phyloP scores from a whole-genome alignment of 2,888 invertebrate species.

The Anarsia innoxiella region DNA sequence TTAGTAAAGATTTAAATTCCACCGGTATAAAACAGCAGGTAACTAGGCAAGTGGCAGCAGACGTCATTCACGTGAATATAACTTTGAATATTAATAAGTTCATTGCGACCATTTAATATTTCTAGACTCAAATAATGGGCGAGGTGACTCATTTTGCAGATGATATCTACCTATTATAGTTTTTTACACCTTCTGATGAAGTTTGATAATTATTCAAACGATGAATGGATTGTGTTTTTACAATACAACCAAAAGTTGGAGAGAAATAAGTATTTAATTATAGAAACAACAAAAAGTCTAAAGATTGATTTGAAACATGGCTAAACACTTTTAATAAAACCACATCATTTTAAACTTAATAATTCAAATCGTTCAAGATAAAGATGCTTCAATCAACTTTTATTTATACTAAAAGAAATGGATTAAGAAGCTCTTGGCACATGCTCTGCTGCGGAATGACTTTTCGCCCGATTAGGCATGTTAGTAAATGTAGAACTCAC shows the following conservation, averaged over 20 bases:
- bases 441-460: no score
- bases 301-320: not conserved
- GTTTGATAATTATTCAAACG: not conserved
- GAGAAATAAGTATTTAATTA: not conserved
- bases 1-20: no score
- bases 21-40: no score
- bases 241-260: not conserved
- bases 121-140: not conserved
- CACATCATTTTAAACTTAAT: no score
- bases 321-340: no score
- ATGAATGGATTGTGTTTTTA: constrained; percentile 3
- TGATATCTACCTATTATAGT: constrained; percentile 3
- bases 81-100: constrained; percentile 3
- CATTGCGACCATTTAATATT: not conserved
- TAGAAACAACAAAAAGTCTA: not conserved
- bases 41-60: not conserved
- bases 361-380: no score
- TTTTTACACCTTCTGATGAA: not conserved
- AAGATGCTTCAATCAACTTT: no score
- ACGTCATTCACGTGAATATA: not conserved
- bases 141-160: constrained; percentile 5
- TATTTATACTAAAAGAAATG: no score
- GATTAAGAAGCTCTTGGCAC: no score
- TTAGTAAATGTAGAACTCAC: no score
- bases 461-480: no score